Conservation (phyloP, 1,140 invertebrate species). For the Calliphora vicina region DNA sequence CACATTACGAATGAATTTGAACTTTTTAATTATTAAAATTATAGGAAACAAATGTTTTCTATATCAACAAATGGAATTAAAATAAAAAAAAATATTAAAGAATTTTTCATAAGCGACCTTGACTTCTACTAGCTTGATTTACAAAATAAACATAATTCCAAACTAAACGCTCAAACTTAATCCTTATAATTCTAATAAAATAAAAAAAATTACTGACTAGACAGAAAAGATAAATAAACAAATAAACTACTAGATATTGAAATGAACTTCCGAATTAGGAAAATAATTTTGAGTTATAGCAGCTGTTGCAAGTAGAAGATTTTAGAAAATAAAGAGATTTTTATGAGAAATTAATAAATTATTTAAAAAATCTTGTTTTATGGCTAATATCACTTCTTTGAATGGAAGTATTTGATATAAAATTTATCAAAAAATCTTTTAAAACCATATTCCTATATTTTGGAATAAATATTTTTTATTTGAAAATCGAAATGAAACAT, state of each 20-base stretch:
- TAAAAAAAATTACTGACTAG: background rate
- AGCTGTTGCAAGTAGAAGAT: too few relatives aligned
- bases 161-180: background rate
- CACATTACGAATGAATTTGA: background rate
- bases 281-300: too few relatives aligned
- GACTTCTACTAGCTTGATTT: background rate
- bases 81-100: background rate
- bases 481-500: too few relatives aligned
- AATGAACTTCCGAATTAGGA: background rate
- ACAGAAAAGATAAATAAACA: background rate
- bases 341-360: too few relatives aligned
- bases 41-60: background rate
- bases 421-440: too few relatives aligned
- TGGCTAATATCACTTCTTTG: too few relatives aligned
- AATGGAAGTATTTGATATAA: too few relatives aligned
- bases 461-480: too few relatives aligned
- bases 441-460: too few relatives aligned
- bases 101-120: background rate
- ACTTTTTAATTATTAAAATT: background rate
- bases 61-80: background rate
- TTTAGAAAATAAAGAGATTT: too few relatives aligned
- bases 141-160: background rate
- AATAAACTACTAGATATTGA: too few relatives aligned
- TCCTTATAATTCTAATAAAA: background rate
- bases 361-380: too few relatives aligned